Conservation (phyloP, 2,797 vertebrate species). For the Neostethus bicornis region DNA sequence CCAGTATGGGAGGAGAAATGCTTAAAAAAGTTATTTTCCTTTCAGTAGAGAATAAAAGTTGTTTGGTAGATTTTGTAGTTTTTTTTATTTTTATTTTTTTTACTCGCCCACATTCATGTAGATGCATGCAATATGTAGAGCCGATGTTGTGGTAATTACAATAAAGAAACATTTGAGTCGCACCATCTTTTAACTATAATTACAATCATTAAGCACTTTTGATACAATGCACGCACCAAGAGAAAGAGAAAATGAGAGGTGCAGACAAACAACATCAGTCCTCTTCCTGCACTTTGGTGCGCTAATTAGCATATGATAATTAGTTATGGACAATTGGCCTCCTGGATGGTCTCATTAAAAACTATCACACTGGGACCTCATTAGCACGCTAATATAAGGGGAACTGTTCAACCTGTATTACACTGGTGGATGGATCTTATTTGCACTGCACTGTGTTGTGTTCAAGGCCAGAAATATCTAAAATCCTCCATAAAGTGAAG, state of each 20-base stretch:
- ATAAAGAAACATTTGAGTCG: conserved; percentile 53
- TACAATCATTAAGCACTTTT: conserved; percentile 63
- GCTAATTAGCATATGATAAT: conserved; percentile 81
- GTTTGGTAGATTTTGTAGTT: conserved; percentile 28
- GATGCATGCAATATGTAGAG: conserved; percentile 32
- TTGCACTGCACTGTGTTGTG: conserved; percentile 40
- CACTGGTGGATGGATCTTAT: conserved; percentile 52
- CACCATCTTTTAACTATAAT: conserved; percentile 51
- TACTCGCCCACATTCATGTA: conserved; percentile 16
- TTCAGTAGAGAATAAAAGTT: conserved; percentile 9
- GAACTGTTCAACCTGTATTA: conserved; percentile 59
- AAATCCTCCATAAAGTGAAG: conserved; percentile 36
- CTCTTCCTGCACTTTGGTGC: conserved; percentile 58
- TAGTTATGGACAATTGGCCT: conserved; percentile 80
- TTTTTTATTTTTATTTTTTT: conserved; percentile 32
- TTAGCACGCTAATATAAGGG: conserved; percentile 72
- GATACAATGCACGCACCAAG: conserved; percentile 44
- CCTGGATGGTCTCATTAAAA: conserved; percentile 81
- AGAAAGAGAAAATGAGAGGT: conserved; percentile 45
- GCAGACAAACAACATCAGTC: conserved; percentile 61
- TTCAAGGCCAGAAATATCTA: conserved; percentile 37
- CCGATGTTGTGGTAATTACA: conserved; percentile 33
- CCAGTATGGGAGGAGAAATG: conserved; percentile 32
- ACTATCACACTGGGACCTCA: conserved; percentile 76
- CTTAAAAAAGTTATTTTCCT: conserved; percentile 30